Evolutionary conservation across 2,113 vertebrate species (phyloP).

Genomic region (Trochalopteron elliotii): DNA sequence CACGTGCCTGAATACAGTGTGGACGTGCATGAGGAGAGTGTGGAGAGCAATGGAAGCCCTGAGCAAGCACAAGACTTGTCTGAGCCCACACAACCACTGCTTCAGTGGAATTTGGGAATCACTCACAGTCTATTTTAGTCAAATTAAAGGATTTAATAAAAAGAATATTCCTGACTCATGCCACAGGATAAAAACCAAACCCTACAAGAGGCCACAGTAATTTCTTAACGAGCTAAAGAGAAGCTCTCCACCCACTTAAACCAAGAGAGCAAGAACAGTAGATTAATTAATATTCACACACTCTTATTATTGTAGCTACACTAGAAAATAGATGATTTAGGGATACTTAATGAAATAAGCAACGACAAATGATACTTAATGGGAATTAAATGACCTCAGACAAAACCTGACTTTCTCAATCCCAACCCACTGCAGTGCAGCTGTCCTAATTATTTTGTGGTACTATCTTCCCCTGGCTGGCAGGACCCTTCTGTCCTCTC

Average conservation of each 20-base stretch:
- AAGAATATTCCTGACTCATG: conserved; percentile 9
- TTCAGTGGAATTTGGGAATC: conserved; percentile 47
- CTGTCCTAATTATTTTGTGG: not conserved
- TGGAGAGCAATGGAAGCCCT: conserved; percentile 6
- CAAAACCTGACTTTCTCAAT: not conserved
- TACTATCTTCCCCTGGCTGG: not conserved
- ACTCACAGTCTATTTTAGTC: not conserved
- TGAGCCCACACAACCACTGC: not conserved
- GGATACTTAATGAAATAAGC: not conserved
- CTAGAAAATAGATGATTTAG: not conserved
- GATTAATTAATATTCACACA: not conserved
- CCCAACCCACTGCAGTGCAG: rapidly evolving
- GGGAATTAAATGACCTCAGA: not conserved
- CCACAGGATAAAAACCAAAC: not conserved
- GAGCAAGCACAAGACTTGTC: not conserved
- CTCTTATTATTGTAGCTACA: not conserved
- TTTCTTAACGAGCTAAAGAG: not conserved
- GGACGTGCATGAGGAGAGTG: not conserved
- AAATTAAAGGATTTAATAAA: conserved; percentile 54
- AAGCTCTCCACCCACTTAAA: not conserved
- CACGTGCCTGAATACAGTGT: not conserved
- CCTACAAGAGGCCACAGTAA: not conserved
- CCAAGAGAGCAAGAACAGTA: not conserved
- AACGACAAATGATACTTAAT: conserved; percentile 11
- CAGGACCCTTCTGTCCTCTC: not conserved